These are phyloP conservation scores for Passer montanus DNA, from an alignment of 2,113 vertebrate genomes.

Conservation along the genomic window DNA sequence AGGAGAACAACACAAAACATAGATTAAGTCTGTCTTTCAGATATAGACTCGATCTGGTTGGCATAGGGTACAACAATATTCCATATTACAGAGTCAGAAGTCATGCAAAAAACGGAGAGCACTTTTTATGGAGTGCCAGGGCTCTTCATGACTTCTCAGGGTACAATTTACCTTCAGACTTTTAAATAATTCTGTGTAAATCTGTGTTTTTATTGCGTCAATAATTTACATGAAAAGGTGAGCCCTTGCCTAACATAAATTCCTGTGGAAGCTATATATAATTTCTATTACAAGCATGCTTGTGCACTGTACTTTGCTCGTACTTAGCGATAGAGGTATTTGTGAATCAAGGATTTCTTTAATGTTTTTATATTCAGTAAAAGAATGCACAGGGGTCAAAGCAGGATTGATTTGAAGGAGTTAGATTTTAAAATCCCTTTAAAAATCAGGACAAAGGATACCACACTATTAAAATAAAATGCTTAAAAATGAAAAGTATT, in stretches of 20 bases:
- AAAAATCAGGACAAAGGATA: slow-evolving; percentile 74
- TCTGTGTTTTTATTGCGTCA: not conserved
- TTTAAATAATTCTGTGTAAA: not conserved
- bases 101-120: accelerated
- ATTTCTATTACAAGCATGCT: not conserved
- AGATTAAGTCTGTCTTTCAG: slow-evolving; percentile 50
- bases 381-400: slow-evolving; percentile 53
- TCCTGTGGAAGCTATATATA: not conserved
- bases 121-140: not conserved
- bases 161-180: not conserved
- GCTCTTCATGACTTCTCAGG: not conserved
- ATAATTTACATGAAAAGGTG: not conserved
- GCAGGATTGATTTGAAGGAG: slow-evolving; percentile 71
- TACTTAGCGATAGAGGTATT: slow-evolving; percentile 20
- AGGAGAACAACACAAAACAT: slow-evolving; percentile 50
- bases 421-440: slow-evolving; percentile 75
- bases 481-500: slow-evolving; percentile 79
- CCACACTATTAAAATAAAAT: slow-evolving; percentile 75
- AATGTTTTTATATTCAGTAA: slow-evolving; percentile 44
- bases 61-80: not conserved
- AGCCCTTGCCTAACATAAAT: not conserved
- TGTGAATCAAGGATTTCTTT: slow-evolving; percentile 36
- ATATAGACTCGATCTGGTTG: not conserved
- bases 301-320: not conserved
- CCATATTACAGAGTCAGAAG: not conserved